Base-by-base conservation (phyloP, 2,888 invertebrate genomes). In the Tachina lurida region DNA sequence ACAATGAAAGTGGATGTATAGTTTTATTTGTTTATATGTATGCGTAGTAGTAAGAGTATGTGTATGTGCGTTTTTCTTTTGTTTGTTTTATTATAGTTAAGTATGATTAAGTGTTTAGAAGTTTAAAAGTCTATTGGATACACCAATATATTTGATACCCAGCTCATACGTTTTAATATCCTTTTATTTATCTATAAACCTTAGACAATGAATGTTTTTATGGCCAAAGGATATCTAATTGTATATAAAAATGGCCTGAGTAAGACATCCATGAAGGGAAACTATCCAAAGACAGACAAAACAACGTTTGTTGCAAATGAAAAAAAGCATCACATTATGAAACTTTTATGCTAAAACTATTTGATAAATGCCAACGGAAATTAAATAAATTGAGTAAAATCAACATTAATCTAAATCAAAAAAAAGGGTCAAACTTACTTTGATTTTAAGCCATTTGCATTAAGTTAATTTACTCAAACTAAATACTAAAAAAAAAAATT, bases 71-170 rank as follows among this genome's bases (percentile, higher is more conserved):
- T 39, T 60, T 39, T 60, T 10, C 12, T 22, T 56, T 12, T 13
- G 1, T 13, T 19, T 17, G 9, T 13, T 45, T 19, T 54, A 39
- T 60, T 77, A 15, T 58, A 77, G n/a, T 58, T 68, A 47, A 7
- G 31, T 68, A 79, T 75, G 79, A 75, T 84, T 75, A 84, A 84
- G 70, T 75, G 75, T 79, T 70, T 79, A 70, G 43, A 75, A 70
- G 79, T 84, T 79, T 71, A 79, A 84, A 84, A 70, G 79, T 79
- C 84, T 75, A 75, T 75, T 70, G 65, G 58, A 75, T 74, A 74
- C 54, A 65, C 49, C 52, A 74, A 49, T 63, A 84, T 74, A 43
- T 65, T 56, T 71, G 63, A 76, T 76, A 47, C 65, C 10, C 58
- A 22, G 19, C 39, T 39, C 31, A 10, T 60, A 74, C 68, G 7